These are phyloP conservation scores for Amblyraja radiata DNA, from an alignment of 2,797 vertebrate genomes.

Conservation along the genomic window DNA sequence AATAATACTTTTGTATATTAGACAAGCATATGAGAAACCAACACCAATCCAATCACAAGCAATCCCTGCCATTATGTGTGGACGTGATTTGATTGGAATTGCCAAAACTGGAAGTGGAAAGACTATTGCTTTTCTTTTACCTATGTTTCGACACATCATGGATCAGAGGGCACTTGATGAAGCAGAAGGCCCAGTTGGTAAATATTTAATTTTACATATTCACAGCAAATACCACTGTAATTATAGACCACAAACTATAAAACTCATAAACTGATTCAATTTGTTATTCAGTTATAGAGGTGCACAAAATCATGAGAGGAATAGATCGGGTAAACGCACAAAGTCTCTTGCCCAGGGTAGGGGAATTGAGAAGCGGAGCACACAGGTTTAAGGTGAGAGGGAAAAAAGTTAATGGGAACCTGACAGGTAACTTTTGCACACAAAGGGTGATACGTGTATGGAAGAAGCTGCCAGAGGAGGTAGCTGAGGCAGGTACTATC, in stretches of 20 bases:
- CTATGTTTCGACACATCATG: conserved; percentile 98
- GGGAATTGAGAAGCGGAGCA: too few species aligned
- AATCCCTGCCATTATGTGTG: conserved; percentile 93
- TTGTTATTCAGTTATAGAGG: background rate
- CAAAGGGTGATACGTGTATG: too few species aligned
- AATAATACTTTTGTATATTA: conserved; percentile 44
- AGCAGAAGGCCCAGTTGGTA: conserved; percentile 89
- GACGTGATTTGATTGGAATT: conserved; percentile 91
- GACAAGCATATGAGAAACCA: conserved; percentile 90
- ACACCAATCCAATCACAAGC: conserved; percentile 94
- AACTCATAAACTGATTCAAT: background rate
- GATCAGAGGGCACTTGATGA: conserved; percentile 91
- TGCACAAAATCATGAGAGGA: too few species aligned
- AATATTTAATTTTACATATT: background rate
- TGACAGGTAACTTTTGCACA: too few species aligned
- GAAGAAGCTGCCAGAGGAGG: too few species aligned
- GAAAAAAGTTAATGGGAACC: too few species aligned
- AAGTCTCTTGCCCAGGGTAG: too few species aligned
- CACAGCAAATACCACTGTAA: background rate
- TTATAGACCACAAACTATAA: background rate
- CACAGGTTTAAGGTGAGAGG: too few species aligned
- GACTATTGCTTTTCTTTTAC: conserved; percentile 92
- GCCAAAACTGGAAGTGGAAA: conserved; percentile 98
- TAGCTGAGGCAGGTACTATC: too few species aligned
- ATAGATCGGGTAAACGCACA: too few species aligned